A percentile compares a stretch with the other conserved stretches of the same genome.
phyloP scores from a whole-genome alignment of 1,140 invertebrate genomes.

The Anastrepha obliqua region DNA sequence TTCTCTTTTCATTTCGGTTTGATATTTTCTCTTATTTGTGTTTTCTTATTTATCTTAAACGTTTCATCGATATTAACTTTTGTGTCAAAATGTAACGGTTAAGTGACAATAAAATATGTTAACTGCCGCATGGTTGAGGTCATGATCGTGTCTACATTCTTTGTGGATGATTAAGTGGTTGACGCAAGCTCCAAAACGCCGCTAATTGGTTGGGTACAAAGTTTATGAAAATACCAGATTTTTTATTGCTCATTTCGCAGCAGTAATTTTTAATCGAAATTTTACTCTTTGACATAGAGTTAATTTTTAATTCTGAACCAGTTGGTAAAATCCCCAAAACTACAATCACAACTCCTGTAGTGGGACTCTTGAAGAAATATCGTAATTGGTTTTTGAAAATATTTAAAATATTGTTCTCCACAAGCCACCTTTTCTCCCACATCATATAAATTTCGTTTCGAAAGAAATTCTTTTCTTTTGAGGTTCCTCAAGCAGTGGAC shows the following conservation, averaged over 20 bases:
- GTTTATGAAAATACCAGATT: not conserved
- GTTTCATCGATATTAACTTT: slow-evolving; percentile 6
- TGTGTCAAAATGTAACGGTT: slow-evolving; percentile 42
- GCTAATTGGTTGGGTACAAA: not conserved
- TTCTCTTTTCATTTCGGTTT: too few species aligned
- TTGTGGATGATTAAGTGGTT: not conserved
- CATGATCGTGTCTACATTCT: not conserved
- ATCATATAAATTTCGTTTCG: too few species aligned
- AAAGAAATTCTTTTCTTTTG: too few species aligned
- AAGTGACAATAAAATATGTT: slow-evolving; percentile 37
- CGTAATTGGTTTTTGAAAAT: too few species aligned
- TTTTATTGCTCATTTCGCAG: not conserved
- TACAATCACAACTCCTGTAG: too few species aligned
- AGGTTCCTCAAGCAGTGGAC: too few species aligned
- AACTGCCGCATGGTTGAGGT: not conserved
- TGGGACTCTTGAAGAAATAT: too few species aligned
- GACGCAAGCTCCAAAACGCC: not conserved
- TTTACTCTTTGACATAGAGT: not conserved
- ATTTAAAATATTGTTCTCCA: too few species aligned
- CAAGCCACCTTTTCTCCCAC: too few species aligned
- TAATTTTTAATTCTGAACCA: not conserved
- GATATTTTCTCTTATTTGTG: too few species aligned
- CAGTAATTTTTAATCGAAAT: not conserved
- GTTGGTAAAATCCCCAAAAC: not conserved
- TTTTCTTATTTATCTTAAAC: too few species aligned